phyloP scores from a whole-genome alignment of 2,888 invertebrate genomes.

The Molorchus minor region DNA sequence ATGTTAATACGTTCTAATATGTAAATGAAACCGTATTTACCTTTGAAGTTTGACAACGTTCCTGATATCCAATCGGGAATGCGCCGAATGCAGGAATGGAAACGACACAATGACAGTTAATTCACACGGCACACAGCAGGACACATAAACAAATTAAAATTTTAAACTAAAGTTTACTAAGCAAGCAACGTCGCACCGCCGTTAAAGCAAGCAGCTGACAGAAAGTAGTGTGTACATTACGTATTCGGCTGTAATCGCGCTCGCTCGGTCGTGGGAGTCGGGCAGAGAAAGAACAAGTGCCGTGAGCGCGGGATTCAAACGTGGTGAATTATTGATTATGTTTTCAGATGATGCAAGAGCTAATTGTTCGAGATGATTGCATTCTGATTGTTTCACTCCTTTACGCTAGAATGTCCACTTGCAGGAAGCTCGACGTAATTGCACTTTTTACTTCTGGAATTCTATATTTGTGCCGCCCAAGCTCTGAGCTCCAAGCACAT shows the following conservation, averaged over 20 bases:
- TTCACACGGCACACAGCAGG: constrained; percentile 59
- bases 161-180: constrained; percentile 62
- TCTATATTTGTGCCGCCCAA: constrained; percentile 29
- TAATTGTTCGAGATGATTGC: constrained; percentile 52
- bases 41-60: constrained; percentile 49
- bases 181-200: constrained; percentile 69
- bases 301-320: constrained; percentile 58
- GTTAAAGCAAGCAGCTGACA: constrained; percentile 78
- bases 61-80: constrained; percentile 42
- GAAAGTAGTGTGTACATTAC: constrained; percentile 57
- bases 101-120: constrained; percentile 50
- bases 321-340: constrained; percentile 59
- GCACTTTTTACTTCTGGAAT: constrained; percentile 31
- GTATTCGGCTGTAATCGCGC: constrained; percentile 50
- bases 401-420: constrained; percentile 36
- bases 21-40: constrained; percentile 48
- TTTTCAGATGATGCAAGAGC: constrained; percentile 36
- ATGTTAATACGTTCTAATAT: constrained; percentile 33
- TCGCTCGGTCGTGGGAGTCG: constrained; percentile 52
- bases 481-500: constrained; percentile 19
- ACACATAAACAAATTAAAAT: constrained; percentile 63
- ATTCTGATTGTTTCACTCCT: constrained; percentile 45
- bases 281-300: constrained; percentile 50
- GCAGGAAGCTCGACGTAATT: constrained; percentile 28
- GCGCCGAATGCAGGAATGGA: constrained; percentile 47